phyloP scores from a whole-genome alignment of 2,797 vertebrate species.

The Serranus cabrilla region DNA sequence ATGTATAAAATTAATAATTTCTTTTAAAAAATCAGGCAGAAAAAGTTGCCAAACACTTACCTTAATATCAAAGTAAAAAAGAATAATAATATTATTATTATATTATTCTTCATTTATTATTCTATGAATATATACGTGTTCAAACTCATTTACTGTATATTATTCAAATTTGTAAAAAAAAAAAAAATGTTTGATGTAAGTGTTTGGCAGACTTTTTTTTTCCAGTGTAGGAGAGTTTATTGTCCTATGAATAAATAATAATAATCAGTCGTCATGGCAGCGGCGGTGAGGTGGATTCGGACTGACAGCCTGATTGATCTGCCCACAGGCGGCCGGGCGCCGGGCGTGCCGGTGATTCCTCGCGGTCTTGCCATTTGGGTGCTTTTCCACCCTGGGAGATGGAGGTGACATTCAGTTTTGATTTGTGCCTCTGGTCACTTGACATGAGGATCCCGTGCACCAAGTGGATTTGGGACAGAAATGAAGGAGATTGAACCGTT shows the following conservation, averaged over 20 bases:
- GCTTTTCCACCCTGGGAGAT: slow-evolving; percentile 48
- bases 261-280: not conserved
- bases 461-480: slow-evolving; percentile 20
- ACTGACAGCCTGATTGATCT: slow-evolving; percentile 52
- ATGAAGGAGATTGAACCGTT: slow-evolving; percentile 29
- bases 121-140: too few species aligned
- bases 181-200: too few species aligned
- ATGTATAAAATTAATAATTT: too few species aligned
- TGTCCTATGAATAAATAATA: not conserved
- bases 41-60: too few species aligned
- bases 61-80: too few species aligned
- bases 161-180: too few species aligned
- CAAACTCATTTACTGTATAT: too few species aligned
- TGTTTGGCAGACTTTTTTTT: too few species aligned
- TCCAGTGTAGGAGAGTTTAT: not conserved
- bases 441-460: slow-evolving; percentile 28
- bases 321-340: slow-evolving; percentile 34
- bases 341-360: slow-evolving; percentile 38
- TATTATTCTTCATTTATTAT: too few species aligned
- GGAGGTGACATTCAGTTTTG: slow-evolving; percentile 60
- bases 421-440: slow-evolving; percentile 48
- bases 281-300: slow-evolving; percentile 13
- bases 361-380: slow-evolving; percentile 25
- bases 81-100: too few species aligned
- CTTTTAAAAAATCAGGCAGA: too few species aligned